Evolutionary conservation across 1,140 invertebrate species (phyloP).

Genomic region (Neocloeon triangulifer): DNA sequence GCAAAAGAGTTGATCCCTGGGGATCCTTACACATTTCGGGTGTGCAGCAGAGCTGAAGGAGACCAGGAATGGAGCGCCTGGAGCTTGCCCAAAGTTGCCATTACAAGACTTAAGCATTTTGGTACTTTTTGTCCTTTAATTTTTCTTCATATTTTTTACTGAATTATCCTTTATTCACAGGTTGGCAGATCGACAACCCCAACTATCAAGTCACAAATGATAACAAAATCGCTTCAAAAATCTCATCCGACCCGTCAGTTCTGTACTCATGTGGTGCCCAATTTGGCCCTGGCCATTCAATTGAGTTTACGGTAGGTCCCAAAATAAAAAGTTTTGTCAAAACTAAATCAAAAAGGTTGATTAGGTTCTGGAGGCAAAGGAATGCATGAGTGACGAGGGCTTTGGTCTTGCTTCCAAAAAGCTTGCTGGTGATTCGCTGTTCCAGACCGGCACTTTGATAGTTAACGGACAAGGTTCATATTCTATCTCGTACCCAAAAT

Average conservation of each 20-base stretch:
- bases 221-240: conserved; percentile 10
- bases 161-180: conserved; percentile 6
- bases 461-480: conserved; percentile 10
- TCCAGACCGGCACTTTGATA: conserved; percentile 10
- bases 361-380: too few species aligned
- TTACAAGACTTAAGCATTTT: conserved; percentile 7
- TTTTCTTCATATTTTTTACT: background rate
- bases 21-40: conserved; percentile 10
- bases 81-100: conserved; percentile 9
- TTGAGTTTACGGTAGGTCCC: conserved; percentile 12
- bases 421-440: conserved; percentile 7
- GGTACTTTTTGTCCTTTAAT: background rate
- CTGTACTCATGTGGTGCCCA: conserved; percentile 9
- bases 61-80: conserved; percentile 9
- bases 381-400: too few species aligned
- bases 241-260: conserved; percentile 6
- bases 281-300: conserved; percentile 11
- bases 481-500: too few species aligned
- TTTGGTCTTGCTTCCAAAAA: conserved; percentile 9
- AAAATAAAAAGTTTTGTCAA: too few species aligned
- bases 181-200: conserved; percentile 7
- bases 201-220: conserved; percentile 10
- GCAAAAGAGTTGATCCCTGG: conserved; percentile 8
- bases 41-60: conserved; percentile 8
- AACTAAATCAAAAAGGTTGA: too few species aligned